These are phyloP conservation scores for Neolamprologus hecqui DNA, from an alignment of 2,113 vertebrate genomes.

Conservation along the genomic window DNA sequence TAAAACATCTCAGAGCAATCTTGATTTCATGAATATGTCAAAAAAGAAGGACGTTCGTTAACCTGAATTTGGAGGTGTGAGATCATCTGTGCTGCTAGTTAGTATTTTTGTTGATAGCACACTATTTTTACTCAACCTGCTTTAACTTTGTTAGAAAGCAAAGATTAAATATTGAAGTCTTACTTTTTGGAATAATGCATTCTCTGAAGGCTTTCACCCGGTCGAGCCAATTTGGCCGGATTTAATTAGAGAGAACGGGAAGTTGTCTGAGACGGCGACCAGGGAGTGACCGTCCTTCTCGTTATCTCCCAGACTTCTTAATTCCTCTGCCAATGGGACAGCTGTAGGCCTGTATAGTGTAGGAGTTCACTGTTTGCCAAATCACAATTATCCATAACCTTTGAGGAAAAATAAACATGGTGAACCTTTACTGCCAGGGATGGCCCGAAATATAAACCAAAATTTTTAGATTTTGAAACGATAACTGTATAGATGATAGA, in stretches of 20 bases:
- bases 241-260: slow-evolving; percentile 53
- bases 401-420: neutral
- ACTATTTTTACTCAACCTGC: neutral
- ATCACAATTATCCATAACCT: neutral
- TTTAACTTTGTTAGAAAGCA: neutral
- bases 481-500: neutral
- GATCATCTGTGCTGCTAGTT: neutral
- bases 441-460: neutral
- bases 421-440: neutral
- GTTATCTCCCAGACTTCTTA: slow-evolving; percentile 42
- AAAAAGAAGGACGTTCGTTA: neutral
- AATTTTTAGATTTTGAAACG: neutral
- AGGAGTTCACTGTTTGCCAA: neutral
- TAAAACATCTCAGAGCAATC: neutral
- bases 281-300: slow-evolving; percentile 9
- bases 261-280: slow-evolving; percentile 18
- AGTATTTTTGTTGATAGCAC: neutral
- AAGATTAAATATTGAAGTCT: neutral
- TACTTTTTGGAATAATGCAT: slow-evolving; percentile 16
- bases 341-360: neutral
- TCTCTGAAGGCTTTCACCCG: slow-evolving; percentile 20
- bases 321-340: slow-evolving; percentile 27
- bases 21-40: neutral
- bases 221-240: slow-evolving; percentile 36
- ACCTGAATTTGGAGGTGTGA: neutral